Conservation (phyloP, 2,888 invertebrate species). For the Euplexia lucipara region DNA sequence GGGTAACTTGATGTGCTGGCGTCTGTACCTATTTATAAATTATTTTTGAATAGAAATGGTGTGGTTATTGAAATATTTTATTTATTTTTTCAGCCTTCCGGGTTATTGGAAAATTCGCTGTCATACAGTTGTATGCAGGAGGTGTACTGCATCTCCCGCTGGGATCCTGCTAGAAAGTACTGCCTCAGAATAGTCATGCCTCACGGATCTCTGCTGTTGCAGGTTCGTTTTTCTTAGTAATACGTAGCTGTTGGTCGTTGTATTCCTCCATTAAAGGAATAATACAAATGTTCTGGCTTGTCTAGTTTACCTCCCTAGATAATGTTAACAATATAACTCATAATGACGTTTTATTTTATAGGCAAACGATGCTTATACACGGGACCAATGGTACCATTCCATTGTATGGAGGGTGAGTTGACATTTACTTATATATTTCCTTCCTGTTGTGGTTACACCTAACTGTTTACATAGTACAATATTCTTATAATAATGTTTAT, state of each 20-base stretch:
- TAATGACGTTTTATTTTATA: constrained; percentile 71
- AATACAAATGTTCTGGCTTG: constrained; percentile 4
- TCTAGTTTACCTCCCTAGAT: constrained; percentile 25
- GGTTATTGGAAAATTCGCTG: constrained; percentile 92
- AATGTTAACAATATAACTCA: constrained; percentile 41
- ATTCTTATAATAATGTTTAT: constrained; percentile 39
- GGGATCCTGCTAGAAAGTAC: constrained; percentile 95
- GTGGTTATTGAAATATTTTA: neutral
- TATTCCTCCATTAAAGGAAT: constrained; percentile 5
- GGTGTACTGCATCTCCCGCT: constrained; percentile 94
- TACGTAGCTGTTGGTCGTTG: neutral
- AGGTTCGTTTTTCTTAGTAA: constrained; percentile 83
- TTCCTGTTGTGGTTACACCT: constrained; percentile 50
- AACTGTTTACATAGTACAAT: constrained; percentile 31
- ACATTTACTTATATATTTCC: constrained; percentile 42
- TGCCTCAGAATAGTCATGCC: constrained; percentile 94
- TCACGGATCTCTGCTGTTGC: constrained; percentile 94
- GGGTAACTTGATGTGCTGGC: no score
- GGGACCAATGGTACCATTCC: constrained; percentile 96
- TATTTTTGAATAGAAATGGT: neutral
- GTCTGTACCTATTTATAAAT: no score
- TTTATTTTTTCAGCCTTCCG: constrained; percentile 90
- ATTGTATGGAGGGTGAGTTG: constrained; percentile 94
- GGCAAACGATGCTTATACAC: constrained; percentile 94
- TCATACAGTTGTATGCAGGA: constrained; percentile 94